Conservation (phyloP, 2,888 invertebrate species). For the Griposia aprilina region DNA sequence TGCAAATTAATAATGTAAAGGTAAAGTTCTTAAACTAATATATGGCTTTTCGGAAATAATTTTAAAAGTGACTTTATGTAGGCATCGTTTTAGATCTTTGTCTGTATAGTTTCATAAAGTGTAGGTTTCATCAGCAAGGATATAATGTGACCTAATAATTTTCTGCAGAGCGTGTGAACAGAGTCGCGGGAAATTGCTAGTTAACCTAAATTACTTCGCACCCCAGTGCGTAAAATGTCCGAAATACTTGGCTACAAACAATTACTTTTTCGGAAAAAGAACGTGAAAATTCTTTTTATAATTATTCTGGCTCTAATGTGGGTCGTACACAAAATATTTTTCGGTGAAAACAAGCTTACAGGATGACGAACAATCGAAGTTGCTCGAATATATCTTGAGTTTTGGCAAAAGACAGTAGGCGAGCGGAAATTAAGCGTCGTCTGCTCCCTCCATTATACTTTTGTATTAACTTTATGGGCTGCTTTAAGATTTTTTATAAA, state of each 20-base stretch:
- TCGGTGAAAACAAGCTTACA: conserved; percentile 74
- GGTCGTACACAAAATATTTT: conserved; percentile 56
- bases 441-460: conserved; percentile 79
- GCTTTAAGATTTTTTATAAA: conserved; percentile 50
- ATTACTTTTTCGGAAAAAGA: conserved; percentile 45
- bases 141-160: conserved; percentile 40
- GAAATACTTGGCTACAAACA: conserved; percentile 42
- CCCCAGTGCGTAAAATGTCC: conserved; percentile 26
- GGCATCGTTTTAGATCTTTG: not conserved
- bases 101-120: not conserved
- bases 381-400: conserved; percentile 64
- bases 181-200: conserved; percentile 50
- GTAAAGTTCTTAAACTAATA: not conserved
- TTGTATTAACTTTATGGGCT: conserved; percentile 76
- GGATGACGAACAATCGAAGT: conserved; percentile 83
- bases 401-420: conserved; percentile 64
- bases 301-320: conserved; percentile 43
- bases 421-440: conserved; percentile 83
- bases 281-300: conserved; percentile 39
- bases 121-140: not conserved
- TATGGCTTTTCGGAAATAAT: not conserved
- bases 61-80: not conserved
- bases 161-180: conserved; percentile 35
- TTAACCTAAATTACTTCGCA: conserved; percentile 55
- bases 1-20: not conserved